Conservation (phyloP, 1,140 invertebrate genomes). For the Eumaeus atala region DNA sequence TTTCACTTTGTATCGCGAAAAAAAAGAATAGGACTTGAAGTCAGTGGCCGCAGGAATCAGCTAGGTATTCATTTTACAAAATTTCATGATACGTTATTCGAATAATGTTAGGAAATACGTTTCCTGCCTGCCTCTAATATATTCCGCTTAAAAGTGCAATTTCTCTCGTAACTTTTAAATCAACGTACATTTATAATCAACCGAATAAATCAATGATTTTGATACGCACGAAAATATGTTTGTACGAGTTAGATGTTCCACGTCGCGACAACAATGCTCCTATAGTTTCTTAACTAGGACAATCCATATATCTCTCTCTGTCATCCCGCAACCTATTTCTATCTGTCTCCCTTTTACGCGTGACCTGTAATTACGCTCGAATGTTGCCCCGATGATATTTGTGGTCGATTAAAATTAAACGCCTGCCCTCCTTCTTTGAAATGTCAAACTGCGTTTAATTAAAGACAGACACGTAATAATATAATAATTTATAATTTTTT, state of each 20-base stretch:
- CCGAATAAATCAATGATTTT: too few relatives aligned
- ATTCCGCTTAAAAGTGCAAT: too few relatives aligned
- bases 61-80: too few relatives aligned
- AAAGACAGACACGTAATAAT: constrained; percentile 62
- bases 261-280: constrained; percentile 57
- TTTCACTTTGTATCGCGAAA: too few relatives aligned
- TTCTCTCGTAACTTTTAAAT: too few relatives aligned
- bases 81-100: too few relatives aligned
- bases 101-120: too few relatives aligned
- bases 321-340: constrained; percentile 34
- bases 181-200: too few relatives aligned
- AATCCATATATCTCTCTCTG: constrained; percentile 51
- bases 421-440: constrained; percentile 66
- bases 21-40: too few relatives aligned
- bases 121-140: too few relatives aligned
- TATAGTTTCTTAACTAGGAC: constrained; percentile 54
- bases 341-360: constrained; percentile 37
- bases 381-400: constrained; percentile 70
- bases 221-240: background rate
- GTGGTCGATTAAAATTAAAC: constrained; percentile 72
- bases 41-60: too few relatives aligned
- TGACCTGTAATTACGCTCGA: constrained; percentile 48
- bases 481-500: constrained; percentile 32
- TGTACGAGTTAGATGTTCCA: constrained; percentile 27
- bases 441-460: constrained; percentile 71